Base-by-base conservation (phyloP, 2,797 vertebrate species). In the Menidia menidia region DNA sequence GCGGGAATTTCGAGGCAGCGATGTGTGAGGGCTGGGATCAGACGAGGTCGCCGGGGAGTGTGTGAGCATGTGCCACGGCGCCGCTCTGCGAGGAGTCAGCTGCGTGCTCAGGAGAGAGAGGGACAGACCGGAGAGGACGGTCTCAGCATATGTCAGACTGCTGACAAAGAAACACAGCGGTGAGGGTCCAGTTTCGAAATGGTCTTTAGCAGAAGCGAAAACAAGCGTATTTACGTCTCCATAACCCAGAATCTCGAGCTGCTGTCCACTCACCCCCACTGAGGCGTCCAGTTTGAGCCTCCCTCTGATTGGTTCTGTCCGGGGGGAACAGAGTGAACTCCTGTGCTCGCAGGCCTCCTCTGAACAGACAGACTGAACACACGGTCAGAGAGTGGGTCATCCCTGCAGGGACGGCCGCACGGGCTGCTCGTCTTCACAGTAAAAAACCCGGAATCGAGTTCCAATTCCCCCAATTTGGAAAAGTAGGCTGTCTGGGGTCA, bases 1-100 rank as follows among this genome's bases (percentile, higher is more conserved):
- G 78, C 83, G 33, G 58, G 80, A 68, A 76, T 72, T 84, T 52
- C 55, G 79, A 80, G 16, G 82, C 85, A 79, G 75, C 75, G 74
- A 81, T 75, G 83, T 84, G 83, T 75, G 75, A 87, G 78, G 78
- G 79, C 65, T 16, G 19, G 74, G 88, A 85, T 85, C 82, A 85
- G 74, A 81, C 71, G 81, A 90, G 86, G 87, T 83, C 86, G 82
- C 75, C 59, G 2, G 77, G 30, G 71, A 81, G n/a, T 13, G 53
- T n/a, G 71, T 15, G 48, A 64, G 81, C 72, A 42, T 31, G 63
- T 59, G 50, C 51, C 11, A 14, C 41, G 64, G 31, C 47, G 53
- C 44, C 59, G 59, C 68, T 64, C 62, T 30, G 31, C 11, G 48
- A 77, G 61, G 78, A 80, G 70, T 64, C n/a, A 30, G 57, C 39